Evolutionary conservation across 1,140 invertebrate species (phyloP).

Genomic region (Ceratina australensis): DNA sequence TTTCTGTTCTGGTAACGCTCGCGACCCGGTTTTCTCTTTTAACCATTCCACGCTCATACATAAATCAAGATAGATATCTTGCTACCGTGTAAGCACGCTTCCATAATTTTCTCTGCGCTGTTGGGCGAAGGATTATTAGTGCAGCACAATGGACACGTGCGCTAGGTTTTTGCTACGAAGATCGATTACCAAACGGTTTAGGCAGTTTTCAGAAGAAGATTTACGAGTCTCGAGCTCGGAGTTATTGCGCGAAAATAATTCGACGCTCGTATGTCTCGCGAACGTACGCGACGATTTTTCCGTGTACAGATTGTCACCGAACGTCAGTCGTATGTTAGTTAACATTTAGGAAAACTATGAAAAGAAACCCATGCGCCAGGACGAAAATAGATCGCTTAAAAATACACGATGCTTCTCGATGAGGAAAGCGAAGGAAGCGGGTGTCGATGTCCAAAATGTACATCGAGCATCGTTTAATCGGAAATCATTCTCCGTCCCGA

Average conservation of each 20-base stretch:
- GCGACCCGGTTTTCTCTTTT: conserved; percentile 40
- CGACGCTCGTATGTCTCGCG: too few species aligned
- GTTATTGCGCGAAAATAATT: neutral
- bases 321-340: neutral
- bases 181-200: neutral
- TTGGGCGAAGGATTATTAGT: conserved; percentile 12
- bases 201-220: neutral
- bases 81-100: neutral
- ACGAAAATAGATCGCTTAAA: conserved; percentile 35
- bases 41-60: neutral
- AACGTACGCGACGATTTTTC: neutral
- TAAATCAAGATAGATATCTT: conserved; percentile 20
- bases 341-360: conserved; percentile 27
- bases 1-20: conserved; percentile 34
- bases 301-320: too few species aligned
- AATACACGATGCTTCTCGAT: conserved; percentile 31
- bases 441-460: neutral
- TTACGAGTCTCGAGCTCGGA: neutral
- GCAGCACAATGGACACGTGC: conserved; percentile 8
- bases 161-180: neutral
- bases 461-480: neutral
- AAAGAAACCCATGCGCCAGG: conserved; percentile 24
- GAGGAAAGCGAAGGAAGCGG: conserved; percentile 1
- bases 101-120: conserved; percentile 6
- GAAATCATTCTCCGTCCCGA: neutral